phyloP scores from a whole-genome alignment of 2,888 invertebrate genomes.

The Ariolimax columbianus region DNA sequence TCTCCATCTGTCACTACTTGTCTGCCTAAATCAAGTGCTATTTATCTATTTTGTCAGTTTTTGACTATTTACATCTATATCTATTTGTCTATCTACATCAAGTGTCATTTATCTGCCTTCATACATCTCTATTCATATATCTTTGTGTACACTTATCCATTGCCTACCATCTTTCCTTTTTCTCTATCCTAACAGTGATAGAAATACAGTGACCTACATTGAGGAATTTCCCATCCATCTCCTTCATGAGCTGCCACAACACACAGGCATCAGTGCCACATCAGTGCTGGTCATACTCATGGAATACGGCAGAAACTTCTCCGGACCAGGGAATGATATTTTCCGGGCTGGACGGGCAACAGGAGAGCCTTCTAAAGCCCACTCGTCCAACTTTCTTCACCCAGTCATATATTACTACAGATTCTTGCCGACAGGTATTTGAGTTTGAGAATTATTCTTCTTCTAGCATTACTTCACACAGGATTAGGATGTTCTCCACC shows the following conservation, averaged over 20 bases:
- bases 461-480: no score
- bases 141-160: no score
- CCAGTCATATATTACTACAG: slow-evolving; percentile 80
- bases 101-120: not conserved
- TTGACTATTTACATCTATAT: not conserved
- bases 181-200: slow-evolving; percentile 59
- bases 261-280: slow-evolving; percentile 73
- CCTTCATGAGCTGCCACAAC: slow-evolving; percentile 72
- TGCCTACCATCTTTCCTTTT: not conserved
- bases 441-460: not conserved
- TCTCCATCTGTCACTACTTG: not conserved
- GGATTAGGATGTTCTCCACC: no score
- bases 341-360: slow-evolving; percentile 78
- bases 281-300: slow-evolving; percentile 75
- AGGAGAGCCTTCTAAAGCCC: slow-evolving; percentile 77
- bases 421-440: slow-evolving; percentile 76
- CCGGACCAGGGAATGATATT: slow-evolving; percentile 78
- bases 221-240: slow-evolving; percentile 79
- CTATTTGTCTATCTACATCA: not conserved
- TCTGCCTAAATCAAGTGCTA: not conserved
- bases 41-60: no score
- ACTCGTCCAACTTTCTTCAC: slow-evolving; percentile 80
- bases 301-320: slow-evolving; percentile 79
- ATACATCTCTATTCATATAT: no score
- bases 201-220: slow-evolving; percentile 69